Evolutionary conservation across 2,797 vertebrate species (phyloP).

Genomic region (Centroberyx gerrardi): DNA sequence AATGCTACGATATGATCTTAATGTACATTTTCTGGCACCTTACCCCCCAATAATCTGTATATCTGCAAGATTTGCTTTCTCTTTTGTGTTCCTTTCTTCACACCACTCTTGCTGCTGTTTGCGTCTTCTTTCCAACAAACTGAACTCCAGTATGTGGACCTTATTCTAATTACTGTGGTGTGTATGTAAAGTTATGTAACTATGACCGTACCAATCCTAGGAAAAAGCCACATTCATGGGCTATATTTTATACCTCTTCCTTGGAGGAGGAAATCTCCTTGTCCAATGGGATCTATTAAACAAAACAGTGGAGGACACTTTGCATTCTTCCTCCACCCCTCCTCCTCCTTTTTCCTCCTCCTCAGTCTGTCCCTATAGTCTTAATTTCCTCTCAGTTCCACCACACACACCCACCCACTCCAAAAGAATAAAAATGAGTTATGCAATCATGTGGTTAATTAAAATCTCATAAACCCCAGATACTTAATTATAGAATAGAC

Average conservation of each 20-base stretch:
- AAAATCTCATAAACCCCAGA: conserved; percentile 48
- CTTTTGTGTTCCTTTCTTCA: conserved; percentile 7
- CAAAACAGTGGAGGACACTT: conserved; percentile 47
- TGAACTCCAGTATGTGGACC: not conserved
- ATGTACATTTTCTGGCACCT: conserved; percentile 40
- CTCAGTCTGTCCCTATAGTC: conserved; percentile 36
- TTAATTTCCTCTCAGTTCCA: conserved; percentile 49
- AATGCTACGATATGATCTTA: conserved; percentile 49
- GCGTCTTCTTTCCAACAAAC: not conserved
- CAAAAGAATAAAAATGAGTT: conserved; percentile 25
- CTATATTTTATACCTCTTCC: conserved; percentile 17
- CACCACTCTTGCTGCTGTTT: not conserved
- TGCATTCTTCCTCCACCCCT: conserved; percentile 31
- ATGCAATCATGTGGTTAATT: conserved; percentile 56
- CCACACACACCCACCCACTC: conserved; percentile 20
- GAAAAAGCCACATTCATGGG: conserved; percentile 9
- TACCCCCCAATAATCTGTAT: conserved; percentile 2
- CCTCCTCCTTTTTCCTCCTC: conserved; percentile 25
- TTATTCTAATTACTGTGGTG: conserved; percentile 1
- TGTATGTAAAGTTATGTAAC: not conserved
- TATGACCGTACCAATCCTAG: not conserved
- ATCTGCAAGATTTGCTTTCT: conserved; percentile 23
- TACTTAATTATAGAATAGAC: conserved; percentile 27
- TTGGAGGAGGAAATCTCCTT: conserved; percentile 29
- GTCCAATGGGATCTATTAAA: conserved; percentile 49